These are phyloP conservation scores for Archips xylosteana DNA, from an alignment of 2,888 invertebrate species.

Conservation along the genomic window DNA sequence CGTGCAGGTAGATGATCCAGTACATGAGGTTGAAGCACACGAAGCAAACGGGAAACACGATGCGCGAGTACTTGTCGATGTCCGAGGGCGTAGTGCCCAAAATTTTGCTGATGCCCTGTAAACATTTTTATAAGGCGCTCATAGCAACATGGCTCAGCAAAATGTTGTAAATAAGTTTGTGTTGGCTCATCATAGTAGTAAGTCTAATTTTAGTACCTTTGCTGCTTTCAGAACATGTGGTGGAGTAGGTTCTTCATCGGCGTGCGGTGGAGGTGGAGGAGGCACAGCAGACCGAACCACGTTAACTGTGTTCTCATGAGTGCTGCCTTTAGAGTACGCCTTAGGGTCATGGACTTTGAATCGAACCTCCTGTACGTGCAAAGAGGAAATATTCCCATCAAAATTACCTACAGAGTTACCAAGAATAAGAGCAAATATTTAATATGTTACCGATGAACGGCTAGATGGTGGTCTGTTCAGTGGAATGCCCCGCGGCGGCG, in stretches of 20 bases:
- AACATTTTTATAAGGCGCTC: background rate
- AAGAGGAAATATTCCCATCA: background rate
- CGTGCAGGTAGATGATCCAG: slow-evolving; percentile 98
- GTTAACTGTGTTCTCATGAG: slow-evolving; percentile 96
- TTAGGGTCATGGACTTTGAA: slow-evolving; percentile 98
- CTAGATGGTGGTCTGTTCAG: slow-evolving; percentile 3
- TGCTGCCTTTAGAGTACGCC: slow-evolving; percentile 96
- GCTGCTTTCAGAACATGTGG: slow-evolving; percentile 94
- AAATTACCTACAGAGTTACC: background rate
- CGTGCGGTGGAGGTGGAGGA: slow-evolving; percentile 62
- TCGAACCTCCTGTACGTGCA: slow-evolving; percentile 93
- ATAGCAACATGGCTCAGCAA: slow-evolving; percentile 46
- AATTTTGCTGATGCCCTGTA: slow-evolving; percentile 94
- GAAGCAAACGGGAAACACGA: slow-evolving; percentile 99
- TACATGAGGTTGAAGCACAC: slow-evolving; percentile 99
- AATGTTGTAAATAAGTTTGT: background rate
- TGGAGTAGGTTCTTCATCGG: slow-evolving; percentile 88
- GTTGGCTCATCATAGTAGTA: too few species aligned
- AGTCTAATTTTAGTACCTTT: slow-evolving; percentile 83
- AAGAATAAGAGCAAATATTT: background rate
- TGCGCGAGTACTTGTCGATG: slow-evolving; percentile 99
- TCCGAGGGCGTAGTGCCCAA: slow-evolving; percentile 98
- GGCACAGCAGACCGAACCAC: slow-evolving; percentile 75
- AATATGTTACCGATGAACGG: slow-evolving; percentile 6
- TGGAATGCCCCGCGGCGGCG: slow-evolving; percentile 4